Evolutionary conservation across 2,888 invertebrate species (phyloP).

Genomic region (Hirtodrosophila alboralis): DNA sequence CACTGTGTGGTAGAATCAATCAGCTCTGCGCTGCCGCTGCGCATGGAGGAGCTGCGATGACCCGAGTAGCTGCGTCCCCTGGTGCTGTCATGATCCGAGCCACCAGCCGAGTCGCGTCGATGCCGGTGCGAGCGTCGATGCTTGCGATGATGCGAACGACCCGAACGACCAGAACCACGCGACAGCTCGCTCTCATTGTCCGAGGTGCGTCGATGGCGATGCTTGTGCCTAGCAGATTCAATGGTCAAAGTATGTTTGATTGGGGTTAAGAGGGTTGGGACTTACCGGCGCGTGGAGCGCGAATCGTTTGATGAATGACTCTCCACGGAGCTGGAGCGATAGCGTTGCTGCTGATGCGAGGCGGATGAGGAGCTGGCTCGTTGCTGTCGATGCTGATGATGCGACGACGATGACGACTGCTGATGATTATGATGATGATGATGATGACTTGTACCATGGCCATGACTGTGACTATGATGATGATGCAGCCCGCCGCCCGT

Average conservation of each 20-base stretch:
- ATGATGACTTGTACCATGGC: constrained; percentile 70
- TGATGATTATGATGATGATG: constrained; percentile 57
- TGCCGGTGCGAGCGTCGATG: constrained; percentile 89
- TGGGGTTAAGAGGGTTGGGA: constrained; percentile 7
- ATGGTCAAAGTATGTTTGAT: not conserved
- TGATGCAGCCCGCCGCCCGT: constrained; percentile 81
- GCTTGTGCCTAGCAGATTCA: constrained; percentile 86
- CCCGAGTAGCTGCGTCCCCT: constrained; percentile 84
- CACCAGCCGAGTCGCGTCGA: constrained; percentile 88
- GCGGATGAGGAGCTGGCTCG: constrained; percentile 84
- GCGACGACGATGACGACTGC: constrained; percentile 55
- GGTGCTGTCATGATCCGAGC: constrained; percentile 89
- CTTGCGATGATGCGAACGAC: constrained; percentile 90
- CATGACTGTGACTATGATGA: constrained; percentile 80
- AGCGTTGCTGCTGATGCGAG: constrained; percentile 84
- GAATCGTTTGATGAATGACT: constrained; percentile 96
- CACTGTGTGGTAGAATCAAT: constrained; percentile 95
- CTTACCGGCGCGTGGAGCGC: constrained; percentile 89
- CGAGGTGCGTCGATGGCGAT: constrained; percentile 92
- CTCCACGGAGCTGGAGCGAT: constrained; percentile 92
- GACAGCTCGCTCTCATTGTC: constrained; percentile 96
- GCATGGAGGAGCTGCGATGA: constrained; percentile 83
- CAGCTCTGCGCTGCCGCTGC: constrained; percentile 86
- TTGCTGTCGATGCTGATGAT: constrained; percentile 73
- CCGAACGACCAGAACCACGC: constrained; percentile 92